Percentiles rank a stretch among this genome's conserved stretches.
phyloP scores from a whole-genome alignment of 2,888 invertebrate genomes.

The Oligia fasciuncula region DNA sequence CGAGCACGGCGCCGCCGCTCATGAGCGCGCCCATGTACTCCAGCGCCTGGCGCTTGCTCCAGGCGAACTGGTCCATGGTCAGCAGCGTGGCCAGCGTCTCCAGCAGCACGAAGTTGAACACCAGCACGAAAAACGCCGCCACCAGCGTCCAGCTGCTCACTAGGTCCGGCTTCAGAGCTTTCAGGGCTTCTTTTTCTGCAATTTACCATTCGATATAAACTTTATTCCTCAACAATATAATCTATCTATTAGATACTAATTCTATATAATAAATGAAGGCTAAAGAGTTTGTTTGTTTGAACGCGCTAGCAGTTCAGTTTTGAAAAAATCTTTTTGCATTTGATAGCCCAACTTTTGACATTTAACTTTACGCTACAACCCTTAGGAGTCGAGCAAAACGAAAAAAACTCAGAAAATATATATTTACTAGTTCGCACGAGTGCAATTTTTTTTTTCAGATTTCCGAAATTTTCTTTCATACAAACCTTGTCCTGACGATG shows the following conservation, averaged over 20 bases:
- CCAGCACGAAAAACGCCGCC: conserved; percentile 94
- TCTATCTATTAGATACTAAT: too few species aligned
- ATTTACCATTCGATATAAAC: conserved; percentile 39
- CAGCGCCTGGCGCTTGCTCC: conserved; percentile 94
- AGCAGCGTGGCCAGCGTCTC: conserved; percentile 96
- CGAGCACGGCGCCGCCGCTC: conserved; percentile 94
- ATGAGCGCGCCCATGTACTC: conserved; percentile 95
- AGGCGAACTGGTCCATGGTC: conserved; percentile 97
- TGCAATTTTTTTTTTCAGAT: too few species aligned
- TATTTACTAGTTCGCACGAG: too few species aligned
- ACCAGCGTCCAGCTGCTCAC: conserved; percentile 94
- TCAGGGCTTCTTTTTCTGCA: conserved; percentile 93
- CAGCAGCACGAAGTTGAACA: conserved; percentile 96
- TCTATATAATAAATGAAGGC: too few species aligned
- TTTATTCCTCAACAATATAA: neutral
- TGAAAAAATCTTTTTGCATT: too few species aligned
- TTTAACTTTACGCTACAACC: too few species aligned
- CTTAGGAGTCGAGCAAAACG: too few species aligned
- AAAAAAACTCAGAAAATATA: too few species aligned
- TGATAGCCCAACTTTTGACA: too few species aligned
- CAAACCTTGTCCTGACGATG: too few species aligned
- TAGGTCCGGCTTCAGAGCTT: conserved; percentile 92
- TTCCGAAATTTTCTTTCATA: too few species aligned
- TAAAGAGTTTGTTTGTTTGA: neutral
- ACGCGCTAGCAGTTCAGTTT: neutral